Percentiles rank a stretch among this genome's conserved stretches.
These are phyloP conservation scores for Hypsibius dujardini DNA, from an alignment of 1,140 invertebrate genomes.

Conservation along the genomic window DNA sequence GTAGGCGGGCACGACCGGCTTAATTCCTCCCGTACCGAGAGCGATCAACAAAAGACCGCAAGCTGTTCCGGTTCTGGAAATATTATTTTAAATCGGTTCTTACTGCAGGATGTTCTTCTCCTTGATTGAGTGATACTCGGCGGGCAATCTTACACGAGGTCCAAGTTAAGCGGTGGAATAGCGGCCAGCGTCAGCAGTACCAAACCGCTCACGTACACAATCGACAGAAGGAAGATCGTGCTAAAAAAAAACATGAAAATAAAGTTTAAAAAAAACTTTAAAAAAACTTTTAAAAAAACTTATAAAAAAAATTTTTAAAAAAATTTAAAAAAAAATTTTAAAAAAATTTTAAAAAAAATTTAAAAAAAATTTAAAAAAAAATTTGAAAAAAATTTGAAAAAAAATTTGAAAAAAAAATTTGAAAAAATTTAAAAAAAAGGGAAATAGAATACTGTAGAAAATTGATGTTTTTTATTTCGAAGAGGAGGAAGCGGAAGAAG, in stretches of 20 bases:
- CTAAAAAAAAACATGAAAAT: neutral
- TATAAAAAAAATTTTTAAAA: no score
- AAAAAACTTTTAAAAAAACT: no score
- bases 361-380: no score
- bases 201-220: conserved; percentile 6
- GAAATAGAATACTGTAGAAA: no score
- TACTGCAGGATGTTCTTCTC: neutral
- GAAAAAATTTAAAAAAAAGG: no score
- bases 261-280: no score
- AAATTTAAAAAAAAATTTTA: no score
- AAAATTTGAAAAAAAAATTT: no score
- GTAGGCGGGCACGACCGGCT: conserved; percentile 88
- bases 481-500: neutral
- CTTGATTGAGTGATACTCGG: no score
- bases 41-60: conserved; percentile 53
- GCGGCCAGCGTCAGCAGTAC: neutral
- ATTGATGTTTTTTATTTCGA: neutral
- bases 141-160: conserved; percentile 3
- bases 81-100: neutral
- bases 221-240: conserved; percentile 12
- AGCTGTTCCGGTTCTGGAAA: neutral
- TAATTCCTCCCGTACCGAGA: conserved; percentile 82
- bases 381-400: no score
- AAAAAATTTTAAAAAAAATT: no score
- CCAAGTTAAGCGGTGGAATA: neutral